phyloP scores from a whole-genome alignment of 2,113 vertebrate genomes.

The Steatornis caripensis region DNA sequence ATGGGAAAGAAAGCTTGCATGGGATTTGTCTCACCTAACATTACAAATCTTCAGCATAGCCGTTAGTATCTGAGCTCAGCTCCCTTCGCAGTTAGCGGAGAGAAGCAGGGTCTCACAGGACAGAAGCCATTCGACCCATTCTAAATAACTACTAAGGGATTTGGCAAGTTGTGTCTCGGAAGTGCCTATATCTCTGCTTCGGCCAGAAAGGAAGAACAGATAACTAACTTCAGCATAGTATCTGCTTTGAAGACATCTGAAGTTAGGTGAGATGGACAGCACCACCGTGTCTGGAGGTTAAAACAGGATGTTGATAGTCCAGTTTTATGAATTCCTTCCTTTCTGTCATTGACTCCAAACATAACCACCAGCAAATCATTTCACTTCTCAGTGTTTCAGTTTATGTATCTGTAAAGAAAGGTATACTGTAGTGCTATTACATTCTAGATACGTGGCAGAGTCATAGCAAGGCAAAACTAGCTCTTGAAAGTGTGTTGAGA shows the following conservation, averaged over 20 bases:
- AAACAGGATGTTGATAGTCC: background rate
- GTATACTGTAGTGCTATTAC: background rate
- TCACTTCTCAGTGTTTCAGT: slow-evolving; percentile 30
- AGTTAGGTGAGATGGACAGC: background rate
- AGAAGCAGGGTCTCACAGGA: background rate
- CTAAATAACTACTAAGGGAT: background rate
- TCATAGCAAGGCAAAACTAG: slow-evolving; percentile 13
- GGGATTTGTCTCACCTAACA: slow-evolving; percentile 22
- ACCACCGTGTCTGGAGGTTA: background rate
- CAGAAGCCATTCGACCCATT: background rate
- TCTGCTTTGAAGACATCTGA: background rate
- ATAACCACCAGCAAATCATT: slow-evolving; percentile 41
- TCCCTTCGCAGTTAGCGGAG: background rate
- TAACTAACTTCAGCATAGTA: background rate
- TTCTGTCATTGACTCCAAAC: background rate
- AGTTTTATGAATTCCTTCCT: slow-evolving; percentile 7
- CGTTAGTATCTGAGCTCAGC: background rate
- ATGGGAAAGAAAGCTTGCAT: background rate
- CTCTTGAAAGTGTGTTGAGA: slow-evolving; percentile 37
- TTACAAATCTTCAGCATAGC: background rate
- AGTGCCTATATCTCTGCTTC: background rate
- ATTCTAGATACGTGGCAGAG: background rate
- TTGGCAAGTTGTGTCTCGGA: background rate
- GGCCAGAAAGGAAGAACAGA: background rate
- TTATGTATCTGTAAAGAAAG: slow-evolving; percentile 30